Conservation (phyloP, 2,797 vertebrate species). For the Dallia pectoralis region DNA sequence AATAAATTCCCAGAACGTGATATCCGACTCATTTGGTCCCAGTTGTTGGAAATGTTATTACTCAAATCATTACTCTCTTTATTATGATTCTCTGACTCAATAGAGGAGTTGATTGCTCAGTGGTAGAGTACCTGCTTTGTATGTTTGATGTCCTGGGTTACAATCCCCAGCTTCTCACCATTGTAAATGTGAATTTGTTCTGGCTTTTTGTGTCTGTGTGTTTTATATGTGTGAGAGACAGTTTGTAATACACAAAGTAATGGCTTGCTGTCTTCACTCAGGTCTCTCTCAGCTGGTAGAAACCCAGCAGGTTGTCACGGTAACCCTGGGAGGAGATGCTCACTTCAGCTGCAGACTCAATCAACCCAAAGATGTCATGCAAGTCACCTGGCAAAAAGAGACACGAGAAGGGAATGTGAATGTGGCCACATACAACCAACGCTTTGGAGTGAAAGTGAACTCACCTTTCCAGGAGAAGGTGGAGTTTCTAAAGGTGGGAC, state of each 20-base stretch:
- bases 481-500: slow-evolving; percentile 9
- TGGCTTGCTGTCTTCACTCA: slow-evolving; percentile 15
- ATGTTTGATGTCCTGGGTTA: no score
- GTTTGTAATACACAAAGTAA: not conserved
- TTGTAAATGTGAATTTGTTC: no score
- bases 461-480: not conserved
- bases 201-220: no score
- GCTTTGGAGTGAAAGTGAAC: not conserved
- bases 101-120: no score
- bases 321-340: slow-evolving; percentile 13
- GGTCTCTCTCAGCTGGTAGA: slow-evolving; percentile 21
- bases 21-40: no score
- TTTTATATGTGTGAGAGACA: not conserved
- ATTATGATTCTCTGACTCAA: no score
- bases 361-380: slow-evolving; percentile 11
- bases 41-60: no score
- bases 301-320: slow-evolving; percentile 18
- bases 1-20: no score
- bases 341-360: slow-evolving; percentile 27
- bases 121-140: no score
- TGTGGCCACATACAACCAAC: not conserved
- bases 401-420: not conserved
- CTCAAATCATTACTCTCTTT: no score
- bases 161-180: no score
- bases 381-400: slow-evolving; percentile 54